phyloP scores from a whole-genome alignment of 2,888 invertebrate species.

The Pinctada fucata region DNA sequence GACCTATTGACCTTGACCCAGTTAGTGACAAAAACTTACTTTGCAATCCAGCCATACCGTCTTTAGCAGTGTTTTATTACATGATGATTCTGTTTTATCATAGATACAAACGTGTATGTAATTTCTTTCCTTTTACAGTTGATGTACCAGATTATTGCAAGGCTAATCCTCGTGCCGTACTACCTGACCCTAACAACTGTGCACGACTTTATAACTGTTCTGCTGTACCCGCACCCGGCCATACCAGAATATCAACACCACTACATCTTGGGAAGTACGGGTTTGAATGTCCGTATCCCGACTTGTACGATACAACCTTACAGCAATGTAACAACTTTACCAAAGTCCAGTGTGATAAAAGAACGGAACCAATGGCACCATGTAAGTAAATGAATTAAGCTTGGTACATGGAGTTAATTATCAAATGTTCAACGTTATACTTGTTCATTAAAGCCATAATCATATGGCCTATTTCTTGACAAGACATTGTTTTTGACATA shows the following conservation, averaged over 20 bases:
- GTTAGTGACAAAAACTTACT: no score
- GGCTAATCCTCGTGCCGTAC: slow-evolving; percentile 16
- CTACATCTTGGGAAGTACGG: background rate
- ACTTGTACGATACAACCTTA: slow-evolving; percentile 42
- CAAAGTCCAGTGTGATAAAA: slow-evolving; percentile 26
- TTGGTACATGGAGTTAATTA: no score
- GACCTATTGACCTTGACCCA: no score
- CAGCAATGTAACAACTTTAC: slow-evolving; percentile 41
- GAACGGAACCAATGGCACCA: slow-evolving; percentile 38
- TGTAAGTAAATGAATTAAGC: slow-evolving; percentile 26
- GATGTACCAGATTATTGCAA: slow-evolving; percentile 34
- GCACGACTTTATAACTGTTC: slow-evolving; percentile 34
- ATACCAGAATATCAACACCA: slow-evolving; percentile 3
- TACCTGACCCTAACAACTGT: slow-evolving; percentile 39
- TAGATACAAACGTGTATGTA: no score
- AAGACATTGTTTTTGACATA: no score
- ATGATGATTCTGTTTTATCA: no score
- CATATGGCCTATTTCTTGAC: no score
- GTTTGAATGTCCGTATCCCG: slow-evolving; percentile 47
- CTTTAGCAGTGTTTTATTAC: no score
- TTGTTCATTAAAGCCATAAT: no score
- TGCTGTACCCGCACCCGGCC: background rate
- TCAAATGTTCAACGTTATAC: no score
- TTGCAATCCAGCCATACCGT: no score
- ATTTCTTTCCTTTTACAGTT: slow-evolving; percentile 12